A percentile compares a stretch with the other conserved stretches of the same genome.
These are phyloP conservation scores for Orientallactaga sibirica DNA, from an alignment of 2,797 vertebrate genomes.

Conservation along the genomic window DNA sequence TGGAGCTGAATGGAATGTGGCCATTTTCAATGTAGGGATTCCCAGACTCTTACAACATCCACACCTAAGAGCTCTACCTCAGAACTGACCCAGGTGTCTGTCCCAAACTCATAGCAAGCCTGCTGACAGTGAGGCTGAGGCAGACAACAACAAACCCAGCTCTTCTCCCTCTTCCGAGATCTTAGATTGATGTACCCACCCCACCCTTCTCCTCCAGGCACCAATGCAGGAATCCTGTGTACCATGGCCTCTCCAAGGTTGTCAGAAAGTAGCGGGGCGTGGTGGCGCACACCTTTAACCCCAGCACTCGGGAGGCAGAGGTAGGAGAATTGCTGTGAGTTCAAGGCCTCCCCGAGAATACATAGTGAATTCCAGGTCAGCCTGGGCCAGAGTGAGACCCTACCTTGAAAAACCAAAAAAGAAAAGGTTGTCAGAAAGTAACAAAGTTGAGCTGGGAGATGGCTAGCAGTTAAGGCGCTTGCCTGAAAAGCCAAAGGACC, in stretches of 20 bases:
- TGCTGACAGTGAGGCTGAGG: neutral
- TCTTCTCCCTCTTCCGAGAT: neutral
- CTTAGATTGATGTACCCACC: neutral
- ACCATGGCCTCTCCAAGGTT: neutral
- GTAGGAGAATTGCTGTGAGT: too few relatives aligned
- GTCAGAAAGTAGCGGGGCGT: neutral
- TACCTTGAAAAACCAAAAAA: too few relatives aligned
- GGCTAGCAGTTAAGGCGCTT: too few relatives aligned
- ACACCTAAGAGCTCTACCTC: neutral
- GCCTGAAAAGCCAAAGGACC: too few relatives aligned
- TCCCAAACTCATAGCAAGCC: neutral
- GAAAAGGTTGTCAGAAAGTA: neutral
- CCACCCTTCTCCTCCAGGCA: neutral
- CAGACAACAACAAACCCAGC: neutral
- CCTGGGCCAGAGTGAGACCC: too few relatives aligned
- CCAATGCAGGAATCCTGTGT: neutral
- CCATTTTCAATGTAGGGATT: conserved; percentile 52
- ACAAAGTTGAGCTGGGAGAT: too few relatives aligned
- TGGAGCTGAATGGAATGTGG: neutral
- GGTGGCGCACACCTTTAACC: too few relatives aligned
- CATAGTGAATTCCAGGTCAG: too few relatives aligned
- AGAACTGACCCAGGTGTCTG: neutral
- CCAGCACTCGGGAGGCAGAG: too few relatives aligned
- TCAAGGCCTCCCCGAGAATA: too few relatives aligned
- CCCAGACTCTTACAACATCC: conserved; percentile 48